Evolutionary conservation across 2,888 invertebrate species (phyloP), one percentile per base, ranked within the genome.

Genomic region (Ditula angustiorana): DNA sequence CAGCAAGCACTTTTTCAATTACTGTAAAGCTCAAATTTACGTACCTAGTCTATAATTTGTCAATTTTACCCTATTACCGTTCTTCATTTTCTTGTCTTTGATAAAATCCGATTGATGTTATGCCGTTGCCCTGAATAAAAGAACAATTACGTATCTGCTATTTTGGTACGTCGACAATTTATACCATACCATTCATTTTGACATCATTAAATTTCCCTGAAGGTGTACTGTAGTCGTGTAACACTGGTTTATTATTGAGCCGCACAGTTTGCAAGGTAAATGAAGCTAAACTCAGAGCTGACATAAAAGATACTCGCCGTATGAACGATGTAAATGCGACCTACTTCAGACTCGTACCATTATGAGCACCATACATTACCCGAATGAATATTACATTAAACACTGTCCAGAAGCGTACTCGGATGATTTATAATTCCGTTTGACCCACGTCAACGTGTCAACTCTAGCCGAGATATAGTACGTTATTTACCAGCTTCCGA

Each of bases 371-470:
- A 69, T 74, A 78, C 78, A 77, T 77, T 70, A 68, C 70, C 66
- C 68, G 67, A 73, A 77, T 82, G 77, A 82, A 81, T 81, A 80
- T 79, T 81, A 80, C 74, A 86, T 83, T 79, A 78, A 75, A 77
- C 74, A 76, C 79, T 77, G 76, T 71, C 74, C 76, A 79, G 72
- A 68, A 71, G 68, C 65, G 73, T 70, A 72, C 73, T 72, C 70
- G 66, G 67, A 69, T 79, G 72, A 85, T 87, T 81, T 83, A 75
- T 74, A 79, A 87, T 86, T 86, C 86, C 70, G 77, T 87, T 86
- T 85, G 81, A 78, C 77, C 76, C 73, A 60, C 60, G 67, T 61
- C 70, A 69, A 71, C 70, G 65, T 68, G 67, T 70, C 64, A 66
- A 50, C 53, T 53, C 35, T 24, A 33, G 57, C 30, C 33, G 46